phyloP scores from a whole-genome alignment of 1,140 invertebrate species.

The Epicauta chinensis region DNA sequence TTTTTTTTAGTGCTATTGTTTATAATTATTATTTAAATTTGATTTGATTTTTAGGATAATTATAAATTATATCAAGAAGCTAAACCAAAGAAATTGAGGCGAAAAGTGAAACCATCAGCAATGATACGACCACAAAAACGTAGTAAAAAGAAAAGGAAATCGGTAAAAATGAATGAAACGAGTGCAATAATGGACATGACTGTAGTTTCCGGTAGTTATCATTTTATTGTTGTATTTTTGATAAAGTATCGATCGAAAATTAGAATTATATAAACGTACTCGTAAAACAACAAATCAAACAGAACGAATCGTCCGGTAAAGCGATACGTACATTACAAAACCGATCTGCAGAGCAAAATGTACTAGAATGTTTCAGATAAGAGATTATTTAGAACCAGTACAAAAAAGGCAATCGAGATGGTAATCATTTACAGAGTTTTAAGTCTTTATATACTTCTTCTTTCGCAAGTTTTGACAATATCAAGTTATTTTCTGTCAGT shows the following conservation, averaged over 20 bases:
- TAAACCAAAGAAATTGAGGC: conserved; percentile 73
- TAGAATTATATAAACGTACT: no score
- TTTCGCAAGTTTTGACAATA: no score
- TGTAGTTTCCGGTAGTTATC: conserved; percentile 11
- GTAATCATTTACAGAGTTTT: no score
- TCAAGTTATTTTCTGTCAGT: no score
- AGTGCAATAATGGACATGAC: conserved; percentile 27
- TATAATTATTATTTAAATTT: not conserved
- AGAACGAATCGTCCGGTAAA: no score
- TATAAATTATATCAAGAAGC: conserved; percentile 65
- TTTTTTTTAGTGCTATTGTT: conserved; percentile 12
- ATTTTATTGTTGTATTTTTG: not conserved
- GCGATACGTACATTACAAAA: no score
- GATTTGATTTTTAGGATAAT: conserved; percentile 54
- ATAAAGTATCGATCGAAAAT: not conserved
- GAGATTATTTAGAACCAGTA: no score
- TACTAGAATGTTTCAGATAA: no score
- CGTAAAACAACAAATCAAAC: no score
- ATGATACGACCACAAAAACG: conserved; percentile 71
- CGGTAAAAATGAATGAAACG: conserved; percentile 23
- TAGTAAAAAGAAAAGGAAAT: conserved; percentile 43
- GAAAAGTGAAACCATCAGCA: conserved; percentile 65
- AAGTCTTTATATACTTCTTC: no score
- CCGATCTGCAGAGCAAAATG: no score
- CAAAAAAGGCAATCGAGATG: no score